Percentiles rank a stretch among this genome's conserved stretches.
Conservation (phyloP, 2,797 vertebrate genomes). For the Typhlichthys eigenmanni region DNA sequence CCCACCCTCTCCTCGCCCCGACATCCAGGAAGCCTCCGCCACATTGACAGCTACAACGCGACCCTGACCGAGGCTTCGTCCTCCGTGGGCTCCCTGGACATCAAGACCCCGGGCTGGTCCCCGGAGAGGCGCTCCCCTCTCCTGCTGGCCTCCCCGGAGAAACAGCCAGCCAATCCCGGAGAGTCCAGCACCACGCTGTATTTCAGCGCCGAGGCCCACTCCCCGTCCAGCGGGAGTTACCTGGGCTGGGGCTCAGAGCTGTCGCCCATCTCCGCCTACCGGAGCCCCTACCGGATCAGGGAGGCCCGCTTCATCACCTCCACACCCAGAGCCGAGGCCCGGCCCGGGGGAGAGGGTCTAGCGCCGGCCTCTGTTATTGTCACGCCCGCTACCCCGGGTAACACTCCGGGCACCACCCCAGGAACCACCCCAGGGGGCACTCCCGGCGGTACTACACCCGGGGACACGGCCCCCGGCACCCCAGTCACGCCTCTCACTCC, state of each 20-base stretch:
- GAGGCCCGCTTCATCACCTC: conserved; percentile 81
- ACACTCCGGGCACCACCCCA: conserved; percentile 62
- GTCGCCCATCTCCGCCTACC: conserved; percentile 70
- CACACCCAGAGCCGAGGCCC: conserved; percentile 75
- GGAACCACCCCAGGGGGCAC: conserved; percentile 66
- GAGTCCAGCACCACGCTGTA: conserved; percentile 77
- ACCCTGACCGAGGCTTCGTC: conserved; percentile 60
- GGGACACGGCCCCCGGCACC: conserved; percentile 9
- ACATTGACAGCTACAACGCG: conserved; percentile 64
- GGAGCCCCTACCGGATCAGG: conserved; percentile 68
- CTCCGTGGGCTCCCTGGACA: conserved; percentile 62
- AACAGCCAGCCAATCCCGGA: conserved; percentile 39
- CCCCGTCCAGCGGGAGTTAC: conserved; percentile 50
- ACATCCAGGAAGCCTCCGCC: conserved; percentile 57
- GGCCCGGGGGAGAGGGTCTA: conserved; percentile 45
- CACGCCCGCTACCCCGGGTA: conserved; percentile 70
- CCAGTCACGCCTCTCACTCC: conserved; percentile 62
- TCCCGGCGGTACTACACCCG: conserved; percentile 56
- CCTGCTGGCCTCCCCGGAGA: conserved; percentile 64
- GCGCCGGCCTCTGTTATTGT: conserved; percentile 50
- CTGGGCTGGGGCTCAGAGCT: conserved; percentile 66
- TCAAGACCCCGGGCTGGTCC: conserved; percentile 67
- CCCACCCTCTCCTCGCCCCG: conserved; percentile 63
- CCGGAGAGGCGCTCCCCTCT: conserved; percentile 64
- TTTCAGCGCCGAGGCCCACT: conserved; percentile 76